Evolutionary conservation across 2,888 invertebrate species (phyloP), one percentile per base, ranked within the genome.

Genomic region (Drosophila bunnanda): DNA sequence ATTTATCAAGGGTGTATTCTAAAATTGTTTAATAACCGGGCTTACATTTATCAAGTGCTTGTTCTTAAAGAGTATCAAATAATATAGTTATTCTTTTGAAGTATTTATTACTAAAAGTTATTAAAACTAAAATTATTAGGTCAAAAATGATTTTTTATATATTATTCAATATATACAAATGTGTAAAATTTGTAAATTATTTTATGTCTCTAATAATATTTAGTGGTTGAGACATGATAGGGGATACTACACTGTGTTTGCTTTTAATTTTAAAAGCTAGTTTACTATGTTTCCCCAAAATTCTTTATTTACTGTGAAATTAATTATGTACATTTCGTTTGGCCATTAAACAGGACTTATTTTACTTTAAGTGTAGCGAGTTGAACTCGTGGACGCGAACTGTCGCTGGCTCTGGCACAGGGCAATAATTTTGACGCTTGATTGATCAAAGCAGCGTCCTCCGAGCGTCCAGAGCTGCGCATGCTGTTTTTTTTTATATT

Each of bases 401-500:
- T 74, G 60, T 75, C 56, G 73, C 58, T 64, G 75, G 44, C 46
- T 54, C 54, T 74, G 88, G 73, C 86, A 76, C 86, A 77, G 76
- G 68, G 82, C 76, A 75, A 89, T 89, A 89, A 82, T 89, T 85
- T 87, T 87, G 89, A 89, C 89, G 86, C 74, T 89, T 87, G 89
- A 87, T 87, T 89, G 89, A 87, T 87, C 86, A 87, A 87, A 87
- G 86, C 88, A 74, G 65, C 67, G 57, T 78, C 48, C 55, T 67
- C 69, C 32, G 20, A 62, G 52, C 39, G 56, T 55, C 60, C 58
- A 46, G 34, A 44, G 39, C 52, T 59, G 39, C 53, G 34, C 55
- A 25, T 58, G 48, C 43, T 65, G 41, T 32, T 50, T 6, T 43
- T 48, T 44, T 46, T 25, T 39, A 38, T 38, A 46, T 48, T 36